Evolutionary conservation across 2,888 invertebrate species (phyloP).

Genomic region (Rapana venosa): DNA sequence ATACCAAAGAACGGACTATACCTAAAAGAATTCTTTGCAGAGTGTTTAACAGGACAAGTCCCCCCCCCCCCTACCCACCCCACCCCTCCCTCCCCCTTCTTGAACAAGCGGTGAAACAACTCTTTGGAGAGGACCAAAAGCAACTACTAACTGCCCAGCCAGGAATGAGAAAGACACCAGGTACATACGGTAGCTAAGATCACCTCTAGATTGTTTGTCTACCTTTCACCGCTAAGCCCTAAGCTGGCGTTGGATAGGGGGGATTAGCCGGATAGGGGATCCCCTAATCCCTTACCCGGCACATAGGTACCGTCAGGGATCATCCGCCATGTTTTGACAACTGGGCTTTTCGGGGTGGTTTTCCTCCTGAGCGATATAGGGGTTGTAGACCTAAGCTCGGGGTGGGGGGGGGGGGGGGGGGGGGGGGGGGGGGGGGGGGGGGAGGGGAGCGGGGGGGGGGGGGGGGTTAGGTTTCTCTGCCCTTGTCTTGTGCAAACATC

Average conservation of each 20-base stretch:
- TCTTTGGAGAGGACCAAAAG: no score
- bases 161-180: background rate
- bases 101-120: no score
- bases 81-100: no score
- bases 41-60: no score
- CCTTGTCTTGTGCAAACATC: conserved; percentile 29
- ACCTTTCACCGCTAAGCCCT: background rate
- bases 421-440: no score
- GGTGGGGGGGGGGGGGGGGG: no score
- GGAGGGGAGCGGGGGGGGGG: no score
- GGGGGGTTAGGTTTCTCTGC: background rate
- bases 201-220: background rate
- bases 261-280: conserved; percentile 28
- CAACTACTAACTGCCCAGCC: no score
- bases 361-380: background rate
- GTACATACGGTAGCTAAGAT: background rate
- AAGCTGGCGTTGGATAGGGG: conserved; percentile 34
- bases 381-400: background rate
- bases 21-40: no score
- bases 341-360: conserved; percentile 9
- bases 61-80: no score
- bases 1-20: no score
- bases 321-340: conserved; percentile 25
- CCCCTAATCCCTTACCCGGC: background rate
- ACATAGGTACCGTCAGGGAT: conserved; percentile 16